phyloP scores from a whole-genome alignment of 1,140 invertebrate species.

The Ctenoplectra terminalis region DNA sequence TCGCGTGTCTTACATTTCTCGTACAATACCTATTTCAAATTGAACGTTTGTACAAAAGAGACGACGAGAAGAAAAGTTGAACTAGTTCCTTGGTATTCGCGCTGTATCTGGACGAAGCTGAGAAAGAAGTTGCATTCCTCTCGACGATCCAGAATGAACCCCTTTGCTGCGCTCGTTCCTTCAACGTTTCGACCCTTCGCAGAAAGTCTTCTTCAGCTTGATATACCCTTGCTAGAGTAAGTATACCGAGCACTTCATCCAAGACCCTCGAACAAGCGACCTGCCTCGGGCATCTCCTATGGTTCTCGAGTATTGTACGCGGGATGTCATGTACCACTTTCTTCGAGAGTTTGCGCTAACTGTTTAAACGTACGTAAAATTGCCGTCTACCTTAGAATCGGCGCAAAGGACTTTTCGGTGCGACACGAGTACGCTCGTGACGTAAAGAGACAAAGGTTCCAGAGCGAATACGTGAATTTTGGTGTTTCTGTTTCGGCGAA shows the following conservation, averaged over 20 bases:
- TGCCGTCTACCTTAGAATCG: neutral
- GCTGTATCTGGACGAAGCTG: conserved; percentile 33
- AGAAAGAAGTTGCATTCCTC: conserved; percentile 44
- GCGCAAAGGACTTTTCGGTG: too few species aligned
- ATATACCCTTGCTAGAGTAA: conserved; percentile 40
- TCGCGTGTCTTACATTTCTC: conserved; percentile 5
- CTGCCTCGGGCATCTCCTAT: conserved; percentile 10
- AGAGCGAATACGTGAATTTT: conserved; percentile 31
- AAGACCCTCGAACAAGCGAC: conserved; percentile 44
- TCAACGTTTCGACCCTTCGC: conserved; percentile 52
- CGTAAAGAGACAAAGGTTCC: neutral
- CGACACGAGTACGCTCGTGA: too few species aligned
- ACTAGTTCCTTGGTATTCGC: neutral
- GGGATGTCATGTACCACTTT: conserved; percentile 48
- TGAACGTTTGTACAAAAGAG: neutral
- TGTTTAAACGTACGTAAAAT: conserved; percentile 20
- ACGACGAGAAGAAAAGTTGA: neutral
- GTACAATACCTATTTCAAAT: conserved; percentile 26
- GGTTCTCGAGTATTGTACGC: conserved; percentile 34
- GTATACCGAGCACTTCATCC: conserved; percentile 39
- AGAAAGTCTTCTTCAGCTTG: conserved; percentile 47
- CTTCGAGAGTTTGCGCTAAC: conserved; percentile 28
- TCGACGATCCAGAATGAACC: conserved; percentile 37
- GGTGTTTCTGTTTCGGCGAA: conserved; percentile 56
- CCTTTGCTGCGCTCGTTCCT: conserved; percentile 22